Conservation (phyloP, 2,888 invertebrate species). For the Euplagia quadripunctaria region DNA sequence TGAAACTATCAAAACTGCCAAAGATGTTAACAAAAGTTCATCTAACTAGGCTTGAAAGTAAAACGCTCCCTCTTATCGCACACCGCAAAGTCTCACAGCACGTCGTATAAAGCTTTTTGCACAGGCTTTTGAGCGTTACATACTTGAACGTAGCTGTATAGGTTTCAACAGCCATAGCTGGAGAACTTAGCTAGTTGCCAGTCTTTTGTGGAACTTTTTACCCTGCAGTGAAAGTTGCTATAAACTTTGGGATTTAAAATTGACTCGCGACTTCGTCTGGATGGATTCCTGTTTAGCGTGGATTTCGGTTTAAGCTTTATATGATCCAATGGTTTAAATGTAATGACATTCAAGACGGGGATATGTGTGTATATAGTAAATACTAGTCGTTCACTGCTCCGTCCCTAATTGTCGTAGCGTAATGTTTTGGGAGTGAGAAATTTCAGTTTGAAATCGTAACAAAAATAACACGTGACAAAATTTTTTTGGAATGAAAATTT, state of each 20-base stretch:
- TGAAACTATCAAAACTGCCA: too few relatives aligned
- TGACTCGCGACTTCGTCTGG: slow-evolving; percentile 1
- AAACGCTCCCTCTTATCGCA: slow-evolving; percentile 42
- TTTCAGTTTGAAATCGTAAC: too few relatives aligned
- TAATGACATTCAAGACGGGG: background rate
- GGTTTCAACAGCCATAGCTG: slow-evolving; percentile 15
- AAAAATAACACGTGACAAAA: too few relatives aligned
- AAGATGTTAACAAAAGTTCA: too few relatives aligned
- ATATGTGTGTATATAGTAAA: background rate
- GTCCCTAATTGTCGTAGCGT: too few relatives aligned
- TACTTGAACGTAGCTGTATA: slow-evolving; percentile 44
- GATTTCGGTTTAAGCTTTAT: background rate
- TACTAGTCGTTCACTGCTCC: too few relatives aligned
- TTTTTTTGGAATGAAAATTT: too few relatives aligned
- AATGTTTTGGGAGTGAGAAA: too few relatives aligned
- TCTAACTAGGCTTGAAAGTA: background rate
- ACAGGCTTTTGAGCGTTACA: slow-evolving; percentile 69
- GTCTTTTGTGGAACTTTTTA: slow-evolving; percentile 16
- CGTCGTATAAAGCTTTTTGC: slow-evolving; percentile 67
- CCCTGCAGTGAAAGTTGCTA: slow-evolving; percentile 14
- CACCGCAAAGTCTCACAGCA: slow-evolving; percentile 29
- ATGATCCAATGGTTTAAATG: background rate
- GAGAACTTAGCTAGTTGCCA: slow-evolving; percentile 17
- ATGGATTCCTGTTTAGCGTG: background rate
- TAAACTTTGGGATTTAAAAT: background rate